phyloP scores from a whole-genome alignment of 2,888 invertebrate genomes.

The Asteroscopus sphinx region DNA sequence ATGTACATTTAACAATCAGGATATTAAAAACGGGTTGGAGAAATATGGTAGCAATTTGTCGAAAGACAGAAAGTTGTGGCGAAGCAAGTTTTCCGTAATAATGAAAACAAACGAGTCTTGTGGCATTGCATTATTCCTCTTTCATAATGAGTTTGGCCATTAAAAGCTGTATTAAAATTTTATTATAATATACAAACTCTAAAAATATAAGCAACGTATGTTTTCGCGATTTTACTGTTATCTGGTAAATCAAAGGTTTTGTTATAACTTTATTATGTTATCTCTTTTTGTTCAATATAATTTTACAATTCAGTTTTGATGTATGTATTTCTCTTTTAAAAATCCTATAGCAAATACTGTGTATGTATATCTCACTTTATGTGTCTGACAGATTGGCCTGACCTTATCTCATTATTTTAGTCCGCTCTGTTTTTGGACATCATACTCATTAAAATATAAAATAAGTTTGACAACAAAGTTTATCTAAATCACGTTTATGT shows the following conservation, averaged over 20 bases:
- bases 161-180: constrained; percentile 34
- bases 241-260: not conserved
- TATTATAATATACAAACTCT: constrained; percentile 24
- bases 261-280: not conserved
- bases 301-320: too few relatives aligned
- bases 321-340: too few relatives aligned
- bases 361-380: too few relatives aligned
- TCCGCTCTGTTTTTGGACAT: too few relatives aligned
- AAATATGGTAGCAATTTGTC: constrained; percentile 44
- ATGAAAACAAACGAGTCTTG: constrained; percentile 41
- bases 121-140: constrained; percentile 47
- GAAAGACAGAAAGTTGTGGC: constrained; percentile 32
- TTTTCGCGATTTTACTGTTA: constrained; percentile 20
- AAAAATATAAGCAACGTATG: constrained; percentile 26
- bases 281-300: not conserved
- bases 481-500: constrained; percentile 31
- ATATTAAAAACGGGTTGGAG: constrained; percentile 22
- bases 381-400: too few relatives aligned
- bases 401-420: too few relatives aligned
- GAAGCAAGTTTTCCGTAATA: constrained; percentile 24
- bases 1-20: constrained; percentile 28
- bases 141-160: constrained; percentile 49
- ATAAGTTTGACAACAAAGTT: constrained; percentile 15
- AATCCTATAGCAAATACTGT: too few relatives aligned
- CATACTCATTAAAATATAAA: too few relatives aligned